Evolutionary conservation across 2,888 invertebrate genomes (phyloP).

Genomic region (Emesis furor): DNA sequence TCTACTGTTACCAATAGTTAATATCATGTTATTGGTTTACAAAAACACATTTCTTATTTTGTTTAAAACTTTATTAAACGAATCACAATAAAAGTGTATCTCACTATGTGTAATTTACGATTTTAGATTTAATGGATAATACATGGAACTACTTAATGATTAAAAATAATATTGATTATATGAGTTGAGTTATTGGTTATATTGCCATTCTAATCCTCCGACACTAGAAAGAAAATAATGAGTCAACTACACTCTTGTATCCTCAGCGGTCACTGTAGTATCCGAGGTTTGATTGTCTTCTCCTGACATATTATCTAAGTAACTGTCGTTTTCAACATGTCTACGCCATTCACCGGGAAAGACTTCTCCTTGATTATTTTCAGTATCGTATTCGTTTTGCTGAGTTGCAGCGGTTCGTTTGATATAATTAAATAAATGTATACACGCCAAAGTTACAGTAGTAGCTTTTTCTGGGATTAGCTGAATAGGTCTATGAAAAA

Average conservation of each 20-base stretch:
- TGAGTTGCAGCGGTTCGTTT: conserved; percentile 23
- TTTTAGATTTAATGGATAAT: conserved; percentile 7
- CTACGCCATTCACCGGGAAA: conserved; percentile 48
- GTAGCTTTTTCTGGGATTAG: conserved; percentile 45
- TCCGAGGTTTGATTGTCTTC: conserved; percentile 42
- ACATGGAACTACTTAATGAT: conserved; percentile 32
- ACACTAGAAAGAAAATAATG: conserved; percentile 50
- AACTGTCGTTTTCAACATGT: conserved; percentile 31
- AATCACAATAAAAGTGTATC: conserved; percentile 19
- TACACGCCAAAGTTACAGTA: conserved; percentile 51
- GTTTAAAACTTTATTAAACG: conserved; percentile 1
- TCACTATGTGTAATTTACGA: neutral
- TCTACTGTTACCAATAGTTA: conserved; percentile 2
- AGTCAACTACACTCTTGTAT: conserved; percentile 51
- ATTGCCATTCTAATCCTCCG: conserved; percentile 52
- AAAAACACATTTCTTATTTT: conserved; percentile 14
- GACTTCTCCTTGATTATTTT: conserved; percentile 61
- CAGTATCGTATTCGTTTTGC: conserved; percentile 68
- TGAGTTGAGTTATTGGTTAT: conserved; percentile 44
- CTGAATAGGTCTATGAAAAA: conserved; percentile 46
- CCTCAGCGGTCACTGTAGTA: conserved; percentile 33
- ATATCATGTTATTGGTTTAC: conserved; percentile 2
- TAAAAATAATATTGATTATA: conserved; percentile 36
- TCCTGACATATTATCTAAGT: conserved; percentile 41
- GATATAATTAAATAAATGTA: conserved; percentile 44